phyloP scores from a whole-genome alignment of 2,113 vertebrate genomes.

The Illadopsis cleaveri region DNA sequence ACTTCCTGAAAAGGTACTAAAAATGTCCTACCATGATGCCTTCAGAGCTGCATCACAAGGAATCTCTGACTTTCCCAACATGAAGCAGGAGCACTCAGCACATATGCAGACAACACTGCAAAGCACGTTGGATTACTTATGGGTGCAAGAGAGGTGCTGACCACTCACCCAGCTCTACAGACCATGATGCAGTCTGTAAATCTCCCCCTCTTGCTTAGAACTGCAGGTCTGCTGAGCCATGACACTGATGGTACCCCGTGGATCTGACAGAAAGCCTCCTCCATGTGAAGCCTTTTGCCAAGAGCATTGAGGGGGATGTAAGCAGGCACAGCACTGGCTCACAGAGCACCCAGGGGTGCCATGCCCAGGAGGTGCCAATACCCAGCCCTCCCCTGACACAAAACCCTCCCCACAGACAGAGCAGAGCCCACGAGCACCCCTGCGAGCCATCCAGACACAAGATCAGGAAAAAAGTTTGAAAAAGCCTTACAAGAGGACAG shows the following conservation, averaged over 20 bases:
- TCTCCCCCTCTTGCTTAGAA: not conserved
- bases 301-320: fast-evolving
- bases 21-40: not conserved
- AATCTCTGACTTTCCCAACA: not conserved
- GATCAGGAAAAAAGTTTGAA: not conserved
- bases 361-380: fast-evolving
- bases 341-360: fast-evolving
- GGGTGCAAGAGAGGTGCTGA: not conserved
- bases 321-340: fast-evolving
- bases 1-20: not conserved
- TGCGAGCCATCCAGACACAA: not conserved
- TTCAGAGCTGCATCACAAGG: not conserved
- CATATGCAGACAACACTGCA: fast-evolving
- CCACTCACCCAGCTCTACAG: not conserved
- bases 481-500: not conserved
- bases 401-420: fast-evolving
- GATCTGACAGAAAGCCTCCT: not conserved
- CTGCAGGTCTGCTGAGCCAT: not conserved
- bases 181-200: fast-evolving
- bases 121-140: fast-evolving
- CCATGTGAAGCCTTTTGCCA: fast-evolving
- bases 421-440: fast-evolving
- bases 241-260: fast-evolving
- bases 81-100: not conserved
- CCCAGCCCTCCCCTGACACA: not conserved